Conservation (phyloP, 2,888 invertebrate species). For the Cistogaster globosa region DNA sequence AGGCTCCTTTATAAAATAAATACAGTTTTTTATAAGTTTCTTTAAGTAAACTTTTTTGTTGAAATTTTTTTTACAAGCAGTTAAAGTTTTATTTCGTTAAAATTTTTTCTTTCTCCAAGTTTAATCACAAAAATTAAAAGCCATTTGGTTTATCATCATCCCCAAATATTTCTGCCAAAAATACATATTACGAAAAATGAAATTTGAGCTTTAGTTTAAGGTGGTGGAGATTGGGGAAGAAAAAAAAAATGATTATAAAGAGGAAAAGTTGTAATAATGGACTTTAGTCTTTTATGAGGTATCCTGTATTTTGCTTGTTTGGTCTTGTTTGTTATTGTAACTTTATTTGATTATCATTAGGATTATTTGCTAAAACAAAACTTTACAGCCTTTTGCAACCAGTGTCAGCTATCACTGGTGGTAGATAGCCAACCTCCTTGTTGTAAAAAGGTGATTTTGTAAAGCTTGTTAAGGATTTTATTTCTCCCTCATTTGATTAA, state of each 20-base stretch:
- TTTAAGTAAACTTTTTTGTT: too few species aligned
- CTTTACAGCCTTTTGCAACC: conserved; percentile 7
- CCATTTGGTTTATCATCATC: conserved; percentile 29
- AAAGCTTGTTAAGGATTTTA: conserved; percentile 49
- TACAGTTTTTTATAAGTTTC: too few species aligned
- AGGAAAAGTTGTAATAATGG: conserved; percentile 11
- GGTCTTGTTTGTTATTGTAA: conserved; percentile 53
- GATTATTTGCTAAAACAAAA: conserved; percentile 61
- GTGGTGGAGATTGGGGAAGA: conserved; percentile 5
- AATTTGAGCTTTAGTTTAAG: conserved; percentile 33
- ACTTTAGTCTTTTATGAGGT: conserved; percentile 16
- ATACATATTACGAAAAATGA: conserved; percentile 12
- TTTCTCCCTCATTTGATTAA: conserved; percentile 56
- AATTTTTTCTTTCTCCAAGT: conserved; percentile 35
- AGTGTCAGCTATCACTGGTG: not conserved
- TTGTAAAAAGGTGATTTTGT: conserved; percentile 39
- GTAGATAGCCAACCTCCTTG: not conserved
- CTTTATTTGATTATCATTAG: conserved; percentile 71
- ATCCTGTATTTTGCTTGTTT: conserved; percentile 18
- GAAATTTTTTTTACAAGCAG: too few species aligned
- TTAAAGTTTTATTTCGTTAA: not conserved
- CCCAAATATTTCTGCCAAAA: not conserved
- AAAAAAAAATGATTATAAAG: not conserved
- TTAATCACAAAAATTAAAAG: conserved; percentile 67
- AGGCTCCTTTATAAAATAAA: too few species aligned